These are phyloP conservation scores for Otus sunia DNA, from an alignment of 2,113 vertebrate species.

Conservation along the genomic window DNA sequence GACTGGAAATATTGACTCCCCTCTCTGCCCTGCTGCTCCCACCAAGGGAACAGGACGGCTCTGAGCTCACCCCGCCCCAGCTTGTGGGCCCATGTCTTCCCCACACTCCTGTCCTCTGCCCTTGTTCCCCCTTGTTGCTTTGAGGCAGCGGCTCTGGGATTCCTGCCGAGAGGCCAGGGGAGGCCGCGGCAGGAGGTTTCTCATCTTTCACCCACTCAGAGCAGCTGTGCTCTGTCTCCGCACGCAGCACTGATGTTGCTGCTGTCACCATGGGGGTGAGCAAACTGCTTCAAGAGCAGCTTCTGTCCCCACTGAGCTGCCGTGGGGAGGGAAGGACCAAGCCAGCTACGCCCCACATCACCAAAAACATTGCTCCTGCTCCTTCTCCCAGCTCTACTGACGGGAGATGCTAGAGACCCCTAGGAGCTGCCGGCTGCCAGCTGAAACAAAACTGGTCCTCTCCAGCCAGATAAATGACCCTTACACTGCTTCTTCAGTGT, in stretches of 20 bases:
- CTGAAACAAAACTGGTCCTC: neutral
- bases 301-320: neutral
- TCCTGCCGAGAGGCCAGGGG: accelerated
- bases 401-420: neutral
- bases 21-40: neutral
- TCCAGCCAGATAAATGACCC: neutral
- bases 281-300: accelerated
- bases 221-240: neutral
- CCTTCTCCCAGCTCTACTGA: neutral
- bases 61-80: neutral
- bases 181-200: neutral
- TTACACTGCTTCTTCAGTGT: neutral
- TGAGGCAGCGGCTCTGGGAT: neutral
- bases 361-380: neutral
- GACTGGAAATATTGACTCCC: neutral
- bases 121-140: neutral
- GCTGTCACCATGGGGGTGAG: neutral
- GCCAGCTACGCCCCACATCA: neutral
- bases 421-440: neutral
- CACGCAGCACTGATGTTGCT: neutral
- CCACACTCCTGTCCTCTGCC: accelerated
- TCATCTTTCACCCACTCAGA: neutral
- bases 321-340: neutral
- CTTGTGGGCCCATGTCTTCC: neutral
- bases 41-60: neutral